Conservation (phyloP, 2,888 invertebrate genomes). For the Coelinius sp. region DNA sequence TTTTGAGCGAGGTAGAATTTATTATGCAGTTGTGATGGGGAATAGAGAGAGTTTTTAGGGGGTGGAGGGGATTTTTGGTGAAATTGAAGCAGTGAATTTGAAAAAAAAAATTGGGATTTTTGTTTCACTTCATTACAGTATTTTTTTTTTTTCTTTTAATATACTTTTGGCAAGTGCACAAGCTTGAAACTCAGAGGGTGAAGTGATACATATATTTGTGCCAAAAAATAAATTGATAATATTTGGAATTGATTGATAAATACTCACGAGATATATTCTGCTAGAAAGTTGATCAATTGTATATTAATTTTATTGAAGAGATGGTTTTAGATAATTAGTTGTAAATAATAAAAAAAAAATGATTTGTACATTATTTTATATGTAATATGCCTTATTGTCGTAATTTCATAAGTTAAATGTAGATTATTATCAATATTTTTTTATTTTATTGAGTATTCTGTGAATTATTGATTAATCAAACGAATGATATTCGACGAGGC, state of each 20-base stretch:
- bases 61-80: neutral
- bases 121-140: neutral
- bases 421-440: neutral
- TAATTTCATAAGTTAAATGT: constrained; percentile 13
- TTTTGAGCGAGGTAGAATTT: neutral
- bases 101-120: neutral
- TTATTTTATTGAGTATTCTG: neutral
- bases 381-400: neutral
- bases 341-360: neutral
- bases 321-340: neutral
- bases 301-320: neutral
- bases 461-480: neutral
- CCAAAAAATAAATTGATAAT: neutral
- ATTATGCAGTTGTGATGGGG: neutral
- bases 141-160: neutral
- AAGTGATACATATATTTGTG: neutral
- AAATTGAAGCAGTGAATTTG: neutral
- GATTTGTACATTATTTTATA: neutral
- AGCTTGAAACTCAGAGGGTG: neutral
- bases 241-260: neutral
- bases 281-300: neutral
- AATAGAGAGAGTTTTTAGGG: neutral
- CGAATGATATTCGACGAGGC: constrained; percentile 49
- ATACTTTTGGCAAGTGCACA: neutral
- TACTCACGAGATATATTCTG: neutral